Evolutionary conservation across 2,888 invertebrate species (phyloP).

Genomic region (Cremastinae sp.): DNA sequence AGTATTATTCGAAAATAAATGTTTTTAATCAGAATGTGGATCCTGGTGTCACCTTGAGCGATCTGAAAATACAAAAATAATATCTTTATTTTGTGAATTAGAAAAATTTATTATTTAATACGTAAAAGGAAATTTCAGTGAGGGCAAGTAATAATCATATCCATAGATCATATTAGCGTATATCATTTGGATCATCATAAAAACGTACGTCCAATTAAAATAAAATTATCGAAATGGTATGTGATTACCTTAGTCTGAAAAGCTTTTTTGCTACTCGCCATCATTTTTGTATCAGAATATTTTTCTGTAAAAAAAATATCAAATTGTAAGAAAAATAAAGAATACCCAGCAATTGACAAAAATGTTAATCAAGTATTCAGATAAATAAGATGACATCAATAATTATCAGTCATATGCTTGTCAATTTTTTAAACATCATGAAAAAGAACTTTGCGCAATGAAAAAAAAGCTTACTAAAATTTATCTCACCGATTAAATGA

Average conservation of each 20-base stretch:
- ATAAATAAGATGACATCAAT: conserved; percentile 68
- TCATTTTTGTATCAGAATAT: no score
- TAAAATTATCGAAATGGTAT: conserved; percentile 8
- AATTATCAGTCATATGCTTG: conserved; percentile 77
- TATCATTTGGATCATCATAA: conserved; percentile 68
- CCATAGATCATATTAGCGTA: conserved; percentile 75
- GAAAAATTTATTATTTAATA: conserved; percentile 6
- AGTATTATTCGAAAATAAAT: no score
- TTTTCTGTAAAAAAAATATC: neutral
- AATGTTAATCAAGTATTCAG: conserved; percentile 47
- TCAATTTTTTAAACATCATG: conserved; percentile 71
- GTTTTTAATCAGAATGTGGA: no score
- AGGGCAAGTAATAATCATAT: conserved; percentile 75
- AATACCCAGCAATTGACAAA: neutral
- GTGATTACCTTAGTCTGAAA: conserved; percentile 40
- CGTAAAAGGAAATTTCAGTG: conserved; percentile 68
- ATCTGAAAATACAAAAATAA: no score
- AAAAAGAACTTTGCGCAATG: conserved; percentile 17
- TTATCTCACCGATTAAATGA: neutral
- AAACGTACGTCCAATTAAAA: neutral
- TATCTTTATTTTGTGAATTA: conserved; percentile 21
- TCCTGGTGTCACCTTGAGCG: no score
- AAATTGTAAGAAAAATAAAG: neutral
- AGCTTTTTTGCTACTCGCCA: neutral
- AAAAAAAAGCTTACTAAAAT: neutral